These are phyloP conservation scores for Pemphigus obesinymphae DNA, from an alignment of 1,140 invertebrate genomes.

Conservation along the genomic window DNA sequence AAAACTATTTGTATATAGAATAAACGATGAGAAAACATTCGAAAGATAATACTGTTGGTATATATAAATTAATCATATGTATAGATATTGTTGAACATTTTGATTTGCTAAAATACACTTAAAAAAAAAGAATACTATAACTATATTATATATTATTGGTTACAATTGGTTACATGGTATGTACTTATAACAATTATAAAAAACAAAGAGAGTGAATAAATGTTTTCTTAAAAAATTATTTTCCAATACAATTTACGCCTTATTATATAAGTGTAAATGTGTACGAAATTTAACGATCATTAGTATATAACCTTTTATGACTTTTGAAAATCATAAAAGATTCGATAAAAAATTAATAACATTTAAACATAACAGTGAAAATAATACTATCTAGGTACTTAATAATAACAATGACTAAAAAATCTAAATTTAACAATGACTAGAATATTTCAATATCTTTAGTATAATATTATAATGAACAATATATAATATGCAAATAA, in stretches of 20 bases:
- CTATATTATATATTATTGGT: neutral
- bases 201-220: neutral
- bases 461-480: neutral
- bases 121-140: neutral
- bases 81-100: neutral
- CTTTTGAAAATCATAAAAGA: neutral
- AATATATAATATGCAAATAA: neutral
- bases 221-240: neutral
- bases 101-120: neutral
- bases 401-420: neutral
- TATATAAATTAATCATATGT: neutral
- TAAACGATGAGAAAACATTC: neutral
- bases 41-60: neutral
- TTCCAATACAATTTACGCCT: neutral
- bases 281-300: neutral
- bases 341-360: neutral
- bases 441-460: neutral
- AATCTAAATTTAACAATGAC: neutral
- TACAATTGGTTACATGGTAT: too few relatives aligned
- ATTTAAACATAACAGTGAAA: conserved; percentile 4
- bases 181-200: too few relatives aligned
- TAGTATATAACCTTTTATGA: neutral
- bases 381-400: neutral
- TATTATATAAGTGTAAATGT: neutral
- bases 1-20: neutral